Evolutionary conservation across 2,888 invertebrate genomes (phyloP), one percentile per base, ranked within the genome.

Genomic region (Neria commutata): DNA sequence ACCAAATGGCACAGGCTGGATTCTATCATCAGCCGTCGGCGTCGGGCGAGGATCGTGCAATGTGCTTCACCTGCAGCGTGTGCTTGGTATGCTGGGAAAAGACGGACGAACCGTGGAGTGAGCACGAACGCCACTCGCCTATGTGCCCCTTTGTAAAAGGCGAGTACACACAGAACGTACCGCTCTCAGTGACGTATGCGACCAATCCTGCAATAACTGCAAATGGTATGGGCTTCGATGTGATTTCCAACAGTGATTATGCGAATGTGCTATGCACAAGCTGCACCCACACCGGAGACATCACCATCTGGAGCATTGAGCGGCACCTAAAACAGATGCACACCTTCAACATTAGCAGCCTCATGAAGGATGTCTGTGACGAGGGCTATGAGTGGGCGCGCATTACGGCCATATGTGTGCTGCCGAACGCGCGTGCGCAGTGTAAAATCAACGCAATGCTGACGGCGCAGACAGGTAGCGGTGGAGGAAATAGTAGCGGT

Each of bases 51-150:
- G 97, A 97, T 83, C 86, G 96, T 64, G 96, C 95, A 6, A 92
- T 96, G 92, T 97, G 97, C 79, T 97, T 97, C 82, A 94, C 94
- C 0, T 97, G 97, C 81, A 91, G 90, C 73, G 94, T 96, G 10
- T 97, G 96, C 77, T 86, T 97, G 23, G 95, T 97, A 5, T 94
- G 93, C 83, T 97, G 97, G 97, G 97, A 97, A 83, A 92, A 95
- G 73, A 93, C 94, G 0, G 96, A 97, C 82, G 96, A 97, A 78
- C 97, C 97, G 2, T 96, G 96, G 95, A 95, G 95, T 66, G 96
- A 97, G 79, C 96, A 97, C 77, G 96, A 95, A 82, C 86, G 96
- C 3, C 96, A 97, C 79, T 95, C 95, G 3, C 94, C 96, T 14
- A 89, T 88, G 70, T 97, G 97, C 78, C 94, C 95, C 0, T 95